Percentiles rank a stretch among this genome's conserved stretches.
Evolutionary conservation across 1,140 invertebrate species (phyloP).

Genomic region (Neelides sp.): DNA sequence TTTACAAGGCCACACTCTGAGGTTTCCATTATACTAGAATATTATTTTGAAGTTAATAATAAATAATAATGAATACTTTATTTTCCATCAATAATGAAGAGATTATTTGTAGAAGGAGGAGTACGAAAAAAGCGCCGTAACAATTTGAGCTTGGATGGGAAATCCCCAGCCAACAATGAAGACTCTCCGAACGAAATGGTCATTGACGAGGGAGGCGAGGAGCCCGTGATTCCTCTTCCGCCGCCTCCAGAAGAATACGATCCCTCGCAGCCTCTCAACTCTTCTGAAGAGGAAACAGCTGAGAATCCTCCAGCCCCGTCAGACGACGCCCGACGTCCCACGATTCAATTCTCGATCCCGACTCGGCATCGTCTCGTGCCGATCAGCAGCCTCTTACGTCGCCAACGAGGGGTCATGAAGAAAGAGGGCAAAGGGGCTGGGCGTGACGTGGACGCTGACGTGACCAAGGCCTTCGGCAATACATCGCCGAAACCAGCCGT

Average conservation of each 20-base stretch:
- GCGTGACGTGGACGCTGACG: constrained; percentile 3
- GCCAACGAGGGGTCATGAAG: constrained; percentile 25
- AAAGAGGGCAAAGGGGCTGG: constrained; percentile 17
- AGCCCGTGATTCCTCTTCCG: no score
- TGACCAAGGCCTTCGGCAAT: no score
- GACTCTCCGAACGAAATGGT: no score
- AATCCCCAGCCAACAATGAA: no score
- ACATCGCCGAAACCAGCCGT: no score
- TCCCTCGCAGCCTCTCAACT: constrained; percentile 25
- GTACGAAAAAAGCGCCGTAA: not conserved
- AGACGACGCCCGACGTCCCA: constrained; percentile 13
- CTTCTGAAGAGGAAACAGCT: constrained; percentile 26
- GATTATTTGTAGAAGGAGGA: not conserved
- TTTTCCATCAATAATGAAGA: not conserved
- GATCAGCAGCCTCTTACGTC: constrained; percentile 26
- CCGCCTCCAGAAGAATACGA: constrained; percentile 20
- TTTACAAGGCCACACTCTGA: no score
- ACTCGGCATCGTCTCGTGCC: constrained; percentile 23
- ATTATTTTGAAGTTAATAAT: no score
- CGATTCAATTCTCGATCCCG: constrained; percentile 30
- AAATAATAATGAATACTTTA: not conserved
- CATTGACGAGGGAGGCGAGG: no score
- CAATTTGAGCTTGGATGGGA: no score
- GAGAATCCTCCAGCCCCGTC: not conserved
- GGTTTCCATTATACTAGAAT: no score